These are phyloP conservation scores for Chionodraco myersi DNA, from an alignment of 2,113 vertebrate genomes.

Conservation along the genomic window DNA sequence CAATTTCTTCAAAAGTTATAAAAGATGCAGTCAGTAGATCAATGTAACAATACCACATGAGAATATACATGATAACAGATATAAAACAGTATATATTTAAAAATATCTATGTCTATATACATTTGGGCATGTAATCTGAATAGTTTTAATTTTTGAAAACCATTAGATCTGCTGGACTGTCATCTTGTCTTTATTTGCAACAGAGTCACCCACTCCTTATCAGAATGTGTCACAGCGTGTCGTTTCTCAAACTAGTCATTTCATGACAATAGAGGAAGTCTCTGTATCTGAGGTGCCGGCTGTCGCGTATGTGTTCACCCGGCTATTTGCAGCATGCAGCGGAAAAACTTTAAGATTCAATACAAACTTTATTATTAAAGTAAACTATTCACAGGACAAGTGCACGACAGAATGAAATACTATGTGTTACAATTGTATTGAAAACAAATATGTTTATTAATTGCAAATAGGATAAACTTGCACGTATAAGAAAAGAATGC, in stretches of 20 bases:
- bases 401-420: too few relatives aligned
- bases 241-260: conserved; percentile 12
- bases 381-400: too few relatives aligned
- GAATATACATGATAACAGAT: neutral
- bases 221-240: conserved; percentile 3
- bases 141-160: neutral
- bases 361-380: too few relatives aligned
- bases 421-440: too few relatives aligned
- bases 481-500: too few relatives aligned
- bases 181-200: neutral
- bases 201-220: neutral
- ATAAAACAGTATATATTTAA: neutral
- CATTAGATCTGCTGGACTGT: neutral
- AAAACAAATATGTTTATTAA: too few relatives aligned
- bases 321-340: neutral
- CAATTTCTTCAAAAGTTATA: neutral
- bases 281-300: conserved; percentile 19
- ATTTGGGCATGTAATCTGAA: too few relatives aligned
- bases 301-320: neutral
- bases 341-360: neutral
- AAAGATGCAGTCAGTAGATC: neutral
- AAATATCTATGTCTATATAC: too few relatives aligned
- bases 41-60: neutral
- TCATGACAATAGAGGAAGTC: conserved; percentile 32
- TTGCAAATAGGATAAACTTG: too few relatives aligned